phyloP scores from a whole-genome alignment of 2,113 vertebrate genomes.

The Dascyllus trimaculatus region DNA sequence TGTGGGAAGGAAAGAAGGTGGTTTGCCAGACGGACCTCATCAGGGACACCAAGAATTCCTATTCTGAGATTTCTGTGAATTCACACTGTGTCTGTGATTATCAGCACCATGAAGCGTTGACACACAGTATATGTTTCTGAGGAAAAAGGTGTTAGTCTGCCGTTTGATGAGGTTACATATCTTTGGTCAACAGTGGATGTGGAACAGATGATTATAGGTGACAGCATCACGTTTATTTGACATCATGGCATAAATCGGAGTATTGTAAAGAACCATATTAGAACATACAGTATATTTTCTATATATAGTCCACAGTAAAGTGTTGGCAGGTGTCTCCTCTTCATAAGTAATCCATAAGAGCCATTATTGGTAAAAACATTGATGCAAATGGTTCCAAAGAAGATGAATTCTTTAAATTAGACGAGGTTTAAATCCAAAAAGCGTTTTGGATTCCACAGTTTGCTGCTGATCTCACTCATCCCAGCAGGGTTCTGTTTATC shows the following conservation, averaged over 20 bases:
- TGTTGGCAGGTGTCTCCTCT: slow-evolving; percentile 30
- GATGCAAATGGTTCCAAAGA: slow-evolving; percentile 35
- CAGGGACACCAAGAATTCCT: neutral
- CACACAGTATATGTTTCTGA: slow-evolving; percentile 3
- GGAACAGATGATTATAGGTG: slow-evolving; percentile 38
- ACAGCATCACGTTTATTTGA: slow-evolving; percentile 38
- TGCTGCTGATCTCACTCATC: slow-evolving; percentile 21
- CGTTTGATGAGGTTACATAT: slow-evolving; percentile 32
- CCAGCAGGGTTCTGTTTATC: slow-evolving; percentile 25
- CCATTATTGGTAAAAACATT: slow-evolving; percentile 2
- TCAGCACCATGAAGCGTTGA: slow-evolving; percentile 2
- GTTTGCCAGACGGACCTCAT: slow-evolving; percentile 11
- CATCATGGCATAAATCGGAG: slow-evolving; percentile 41
- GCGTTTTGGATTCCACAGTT: slow-evolving; percentile 26
- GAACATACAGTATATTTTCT: slow-evolving; percentile 12
- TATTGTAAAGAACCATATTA: slow-evolving; percentile 24
- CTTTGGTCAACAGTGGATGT: slow-evolving; percentile 64
- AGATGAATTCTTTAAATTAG: slow-evolving; percentile 8
- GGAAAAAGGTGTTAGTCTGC: slow-evolving; percentile 6
- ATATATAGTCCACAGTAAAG: slow-evolving; percentile 34
- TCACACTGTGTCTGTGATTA: neutral
- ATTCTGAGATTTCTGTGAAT: neutral
- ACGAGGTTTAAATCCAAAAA: slow-evolving; percentile 6
- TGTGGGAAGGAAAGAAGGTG: slow-evolving; percentile 8
- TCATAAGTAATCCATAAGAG: slow-evolving; percentile 34